These are phyloP conservation scores for Sebastes itinus DNA, from an alignment of 2,797 vertebrate genomes.

Conservation along the genomic window DNA sequence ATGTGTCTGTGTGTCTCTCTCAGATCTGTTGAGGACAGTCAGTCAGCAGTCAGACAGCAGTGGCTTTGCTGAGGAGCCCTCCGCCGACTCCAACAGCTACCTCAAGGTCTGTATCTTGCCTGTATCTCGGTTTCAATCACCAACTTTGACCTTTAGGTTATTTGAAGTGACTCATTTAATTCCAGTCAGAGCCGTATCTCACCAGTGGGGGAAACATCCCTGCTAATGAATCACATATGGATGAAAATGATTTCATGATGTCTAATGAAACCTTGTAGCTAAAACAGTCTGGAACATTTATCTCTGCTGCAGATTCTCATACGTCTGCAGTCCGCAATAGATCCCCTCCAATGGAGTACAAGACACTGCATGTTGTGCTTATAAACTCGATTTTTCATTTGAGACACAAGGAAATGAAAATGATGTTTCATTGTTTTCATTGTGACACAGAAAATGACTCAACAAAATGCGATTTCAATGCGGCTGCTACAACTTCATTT, in stretches of 20 bases:
- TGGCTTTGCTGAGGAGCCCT: slow-evolving; percentile 94
- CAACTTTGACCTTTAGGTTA: neutral
- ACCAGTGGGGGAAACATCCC: neutral
- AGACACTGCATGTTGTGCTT: neutral
- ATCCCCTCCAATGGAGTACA: neutral
- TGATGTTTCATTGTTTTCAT: neutral
- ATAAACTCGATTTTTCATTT: neutral
- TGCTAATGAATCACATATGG: neutral
- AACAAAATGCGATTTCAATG: neutral
- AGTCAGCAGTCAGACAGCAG: slow-evolving; percentile 99
- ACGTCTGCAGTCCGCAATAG: neutral
- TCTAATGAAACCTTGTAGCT: neutral
- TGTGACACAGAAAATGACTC: neutral
- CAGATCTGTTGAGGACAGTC: slow-evolving; percentile 89
- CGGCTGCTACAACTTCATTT: neutral
- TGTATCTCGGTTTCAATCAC: neutral
- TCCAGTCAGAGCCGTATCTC: slow-evolving; percentile 1
- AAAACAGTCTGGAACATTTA: neutral
- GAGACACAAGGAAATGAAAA: neutral
- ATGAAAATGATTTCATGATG: neutral
- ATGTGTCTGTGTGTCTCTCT: slow-evolving; percentile 11
- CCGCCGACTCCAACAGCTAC: slow-evolving; percentile 84
- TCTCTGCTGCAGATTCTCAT: neutral
- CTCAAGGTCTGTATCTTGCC: slow-evolving; percentile 78
- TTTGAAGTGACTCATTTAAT: neutral